Percentiles rank a stretch among this genome's conserved stretches.
These are phyloP conservation scores for Furnarius figulus DNA, from an alignment of 2,113 vertebrate genomes.

Conservation along the genomic window DNA sequence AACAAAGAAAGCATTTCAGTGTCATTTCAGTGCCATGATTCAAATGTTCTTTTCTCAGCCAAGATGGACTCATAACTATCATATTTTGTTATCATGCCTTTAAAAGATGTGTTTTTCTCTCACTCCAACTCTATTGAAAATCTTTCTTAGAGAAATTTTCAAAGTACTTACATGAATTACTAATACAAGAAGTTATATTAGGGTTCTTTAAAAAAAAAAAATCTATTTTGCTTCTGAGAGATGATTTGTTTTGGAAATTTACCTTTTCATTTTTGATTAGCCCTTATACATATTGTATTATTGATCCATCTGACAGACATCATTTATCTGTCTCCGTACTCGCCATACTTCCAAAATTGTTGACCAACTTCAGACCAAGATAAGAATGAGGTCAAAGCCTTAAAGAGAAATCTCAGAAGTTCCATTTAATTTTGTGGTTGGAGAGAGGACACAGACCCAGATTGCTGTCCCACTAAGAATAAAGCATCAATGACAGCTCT, in stretches of 20 bases:
- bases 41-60: conserved; percentile 30
- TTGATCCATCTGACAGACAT: neutral
- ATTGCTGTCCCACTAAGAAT: neutral
- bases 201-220: neutral
- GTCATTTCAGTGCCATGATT: neutral
- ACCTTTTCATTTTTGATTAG: neutral
- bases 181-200: neutral
- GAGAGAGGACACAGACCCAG: neutral
- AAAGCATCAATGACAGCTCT: neutral
- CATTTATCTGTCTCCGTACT: neutral
- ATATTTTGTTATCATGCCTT: neutral
- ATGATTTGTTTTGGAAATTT: neutral
- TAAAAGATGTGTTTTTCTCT: neutral
- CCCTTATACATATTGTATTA: neutral
- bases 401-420: neutral
- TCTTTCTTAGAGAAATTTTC: neutral
- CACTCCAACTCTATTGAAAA: neutral
- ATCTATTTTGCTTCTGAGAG: neutral
- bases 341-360: neutral
- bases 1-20: conserved; percentile 27
- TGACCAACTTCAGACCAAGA: neutral
- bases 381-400: neutral
- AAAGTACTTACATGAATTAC: neutral
- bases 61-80: neutral
- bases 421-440: neutral